Conservation (phyloP, 2,797 vertebrate genomes). For the Pampus argenteus region DNA sequence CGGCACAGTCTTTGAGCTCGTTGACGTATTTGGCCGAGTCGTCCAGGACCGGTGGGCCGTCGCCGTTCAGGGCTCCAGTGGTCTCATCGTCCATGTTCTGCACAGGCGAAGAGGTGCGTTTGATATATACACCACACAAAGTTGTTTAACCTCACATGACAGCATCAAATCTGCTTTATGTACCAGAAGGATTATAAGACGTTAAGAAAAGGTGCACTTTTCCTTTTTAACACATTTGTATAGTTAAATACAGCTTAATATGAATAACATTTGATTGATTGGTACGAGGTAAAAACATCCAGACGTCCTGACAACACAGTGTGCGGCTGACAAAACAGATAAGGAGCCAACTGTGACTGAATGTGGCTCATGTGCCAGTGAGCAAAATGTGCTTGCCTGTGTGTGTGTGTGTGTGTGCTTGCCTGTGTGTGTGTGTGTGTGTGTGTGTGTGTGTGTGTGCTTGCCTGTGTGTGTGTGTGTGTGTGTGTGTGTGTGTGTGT, state of each 20-base stretch:
- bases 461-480: background rate
- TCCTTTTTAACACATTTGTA: background rate
- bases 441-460: constrained; percentile 9
- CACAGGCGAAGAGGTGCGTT: background rate
- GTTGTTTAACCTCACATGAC: background rate
- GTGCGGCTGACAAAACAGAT: constrained; percentile 29
- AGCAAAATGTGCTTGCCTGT: constrained; percentile 20
- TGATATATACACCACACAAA: background rate
- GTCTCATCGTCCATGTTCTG: constrained; percentile 78
- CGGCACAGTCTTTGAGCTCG: constrained; percentile 46
- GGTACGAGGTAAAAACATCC: too few species aligned
- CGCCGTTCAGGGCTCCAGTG: constrained; percentile 77
- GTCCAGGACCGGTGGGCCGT: constrained; percentile 48
- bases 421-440: constrained; percentile 20
- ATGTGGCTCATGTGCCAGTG: constrained; percentile 21
- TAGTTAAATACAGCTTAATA: constrained; percentile 5
- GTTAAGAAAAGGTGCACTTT: background rate
- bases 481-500: constrained; percentile 21
- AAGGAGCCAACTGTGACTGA: constrained; percentile 15
- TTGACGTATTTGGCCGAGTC: constrained; percentile 55
- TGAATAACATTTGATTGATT: constrained; percentile 17
- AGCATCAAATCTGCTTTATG: background rate
- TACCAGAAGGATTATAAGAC: background rate
- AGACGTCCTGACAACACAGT: background rate
- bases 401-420: constrained; percentile 18